phyloP scores from a whole-genome alignment of 2,113 vertebrate genomes.

The Physeter macrocephalus region DNA sequence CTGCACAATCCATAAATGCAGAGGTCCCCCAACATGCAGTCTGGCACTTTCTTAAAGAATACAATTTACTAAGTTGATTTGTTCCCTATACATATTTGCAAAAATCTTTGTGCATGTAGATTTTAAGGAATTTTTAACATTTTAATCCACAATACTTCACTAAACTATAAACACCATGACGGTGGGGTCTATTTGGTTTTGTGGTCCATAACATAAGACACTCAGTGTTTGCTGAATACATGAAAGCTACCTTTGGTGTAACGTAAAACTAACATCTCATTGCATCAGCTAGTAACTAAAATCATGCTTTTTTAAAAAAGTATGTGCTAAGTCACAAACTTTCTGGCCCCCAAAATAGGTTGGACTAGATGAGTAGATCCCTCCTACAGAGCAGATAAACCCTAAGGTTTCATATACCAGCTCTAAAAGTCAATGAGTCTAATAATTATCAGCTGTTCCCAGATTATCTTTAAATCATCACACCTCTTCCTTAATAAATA shows the following conservation, averaged over 20 bases:
- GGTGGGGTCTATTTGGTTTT: background rate
- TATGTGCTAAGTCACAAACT: background rate
- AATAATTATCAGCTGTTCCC: background rate
- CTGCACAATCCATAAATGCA: background rate
- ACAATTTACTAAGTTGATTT: background rate
- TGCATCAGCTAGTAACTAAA: background rate
- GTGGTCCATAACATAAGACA: background rate
- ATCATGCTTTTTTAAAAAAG: background rate
- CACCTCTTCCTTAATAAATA: constrained; percentile 9
- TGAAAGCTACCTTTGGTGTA: background rate
- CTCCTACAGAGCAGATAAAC: background rate
- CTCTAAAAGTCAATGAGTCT: background rate
- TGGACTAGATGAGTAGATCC: background rate
- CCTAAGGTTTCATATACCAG: background rate
- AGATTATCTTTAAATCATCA: background rate
- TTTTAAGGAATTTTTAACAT: background rate
- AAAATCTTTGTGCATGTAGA: background rate
- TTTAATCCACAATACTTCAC: background rate
- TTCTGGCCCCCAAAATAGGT: background rate
- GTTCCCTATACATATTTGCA: background rate
- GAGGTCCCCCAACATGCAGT: background rate
- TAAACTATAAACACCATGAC: background rate
- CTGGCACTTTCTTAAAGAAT: background rate
- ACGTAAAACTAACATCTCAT: constrained; percentile 1
- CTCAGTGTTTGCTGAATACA: background rate